Percentiles rank a stretch among this genome's conserved stretches.
Evolutionary conservation across 2,888 invertebrate species (phyloP).

Genomic region (Tromatobia lineatoria): DNA sequence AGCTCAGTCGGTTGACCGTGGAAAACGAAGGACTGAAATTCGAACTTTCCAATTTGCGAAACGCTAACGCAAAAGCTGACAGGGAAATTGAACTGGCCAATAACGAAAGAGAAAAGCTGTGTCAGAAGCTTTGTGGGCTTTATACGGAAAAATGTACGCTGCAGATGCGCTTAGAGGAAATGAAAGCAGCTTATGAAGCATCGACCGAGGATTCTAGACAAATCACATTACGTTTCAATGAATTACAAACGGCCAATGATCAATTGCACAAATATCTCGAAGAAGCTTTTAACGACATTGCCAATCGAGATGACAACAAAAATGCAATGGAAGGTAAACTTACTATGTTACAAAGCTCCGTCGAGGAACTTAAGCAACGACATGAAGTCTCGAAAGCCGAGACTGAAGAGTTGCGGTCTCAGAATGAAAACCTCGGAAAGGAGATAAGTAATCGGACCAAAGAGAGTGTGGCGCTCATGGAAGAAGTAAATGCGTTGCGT

Average conservation of each 20-base stretch:
- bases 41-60: slow-evolving; percentile 66
- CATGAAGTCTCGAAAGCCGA: slow-evolving; percentile 46
- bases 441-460: slow-evolving; percentile 27
- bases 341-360: slow-evolving; percentile 35
- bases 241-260: slow-evolving; percentile 41
- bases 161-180: slow-evolving; percentile 30
- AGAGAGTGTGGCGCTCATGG: slow-evolving; percentile 61
- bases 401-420: slow-evolving; percentile 39
- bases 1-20: slow-evolving; percentile 33
- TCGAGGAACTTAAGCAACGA: slow-evolving; percentile 57
- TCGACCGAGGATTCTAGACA: slow-evolving; percentile 21
- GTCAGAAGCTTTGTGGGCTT: slow-evolving; percentile 37
- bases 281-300: slow-evolving; percentile 24
- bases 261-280: slow-evolving; percentile 39
- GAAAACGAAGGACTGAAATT: slow-evolving; percentile 70
- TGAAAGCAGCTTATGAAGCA: slow-evolving; percentile 3
- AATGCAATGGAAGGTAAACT: slow-evolving; percentile 35
- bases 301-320: slow-evolving; percentile 9
- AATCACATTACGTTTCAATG: slow-evolving; percentile 12
- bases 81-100: slow-evolving; percentile 50
- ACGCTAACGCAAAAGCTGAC: slow-evolving; percentile 51
- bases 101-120: slow-evolving; percentile 43
- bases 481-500: slow-evolving; percentile 64
- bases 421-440: slow-evolving; percentile 25
- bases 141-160: slow-evolving; percentile 48